These are phyloP conservation scores for Drosophila nikananu DNA, from an alignment of 1,140 invertebrate species.

Conservation along the genomic window DNA sequence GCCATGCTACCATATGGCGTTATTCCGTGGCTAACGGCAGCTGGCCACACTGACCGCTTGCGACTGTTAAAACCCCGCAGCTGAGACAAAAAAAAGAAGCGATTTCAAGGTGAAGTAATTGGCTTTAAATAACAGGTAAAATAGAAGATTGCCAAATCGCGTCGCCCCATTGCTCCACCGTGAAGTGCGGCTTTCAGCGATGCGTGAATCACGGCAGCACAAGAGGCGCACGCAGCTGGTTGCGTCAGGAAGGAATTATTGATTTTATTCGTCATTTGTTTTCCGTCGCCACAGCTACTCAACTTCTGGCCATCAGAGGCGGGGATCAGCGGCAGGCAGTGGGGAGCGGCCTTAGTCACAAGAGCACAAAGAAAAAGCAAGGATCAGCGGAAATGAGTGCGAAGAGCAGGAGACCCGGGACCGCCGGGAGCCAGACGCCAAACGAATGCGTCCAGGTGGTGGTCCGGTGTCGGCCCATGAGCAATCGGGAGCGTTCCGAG, in stretches of 20 bases:
- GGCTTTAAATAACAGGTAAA: slow-evolving; percentile 75
- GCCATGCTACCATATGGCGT: neutral
- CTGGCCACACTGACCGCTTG: slow-evolving; percentile 21
- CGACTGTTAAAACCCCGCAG: slow-evolving; percentile 42
- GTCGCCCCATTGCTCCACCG: slow-evolving; percentile 15
- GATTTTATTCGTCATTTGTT: slow-evolving; percentile 79
- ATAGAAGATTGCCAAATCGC: slow-evolving; percentile 26
- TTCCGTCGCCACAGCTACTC: slow-evolving; percentile 72
- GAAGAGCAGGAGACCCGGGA: slow-evolving; percentile 70
- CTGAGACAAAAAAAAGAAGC: slow-evolving; percentile 60
- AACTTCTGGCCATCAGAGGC: slow-evolving; percentile 15
- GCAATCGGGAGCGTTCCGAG: slow-evolving; percentile 91
- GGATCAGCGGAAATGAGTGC: slow-evolving; percentile 64
- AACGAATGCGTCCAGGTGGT: slow-evolving; percentile 89
- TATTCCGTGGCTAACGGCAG: neutral
- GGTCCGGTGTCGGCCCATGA: slow-evolving; percentile 96
- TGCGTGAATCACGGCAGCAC: neutral
- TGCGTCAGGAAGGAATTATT: slow-evolving; percentile 63
- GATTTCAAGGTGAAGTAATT: slow-evolving; percentile 79
- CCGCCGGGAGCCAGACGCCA: slow-evolving; percentile 61
- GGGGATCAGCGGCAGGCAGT: slow-evolving; percentile 30
- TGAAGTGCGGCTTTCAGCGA: neutral
- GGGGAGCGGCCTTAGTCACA: slow-evolving; percentile 68
- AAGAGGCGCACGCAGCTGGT: neutral
- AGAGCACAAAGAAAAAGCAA: slow-evolving; percentile 27